These are phyloP conservation scores for Fragum whitleyi DNA, from an alignment of 2,888 invertebrate species.

Conservation along the genomic window DNA sequence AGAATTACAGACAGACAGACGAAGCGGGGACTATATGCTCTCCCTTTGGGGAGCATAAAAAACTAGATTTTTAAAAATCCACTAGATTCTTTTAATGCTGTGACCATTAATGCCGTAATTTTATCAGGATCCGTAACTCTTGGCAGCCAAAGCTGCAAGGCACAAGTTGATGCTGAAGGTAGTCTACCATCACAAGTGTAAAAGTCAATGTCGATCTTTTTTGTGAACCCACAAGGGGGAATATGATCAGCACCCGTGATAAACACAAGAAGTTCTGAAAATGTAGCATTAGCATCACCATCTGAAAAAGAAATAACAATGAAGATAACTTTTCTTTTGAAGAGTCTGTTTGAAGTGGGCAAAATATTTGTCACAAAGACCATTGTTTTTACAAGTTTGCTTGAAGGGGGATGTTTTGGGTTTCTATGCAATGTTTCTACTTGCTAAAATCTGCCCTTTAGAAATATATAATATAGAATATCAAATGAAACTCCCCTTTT, in stretches of 20 bases:
- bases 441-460: too few species aligned
- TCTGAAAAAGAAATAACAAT: slow-evolving; percentile 17
- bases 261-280: slow-evolving; percentile 21
- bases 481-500: too few species aligned
- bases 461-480: too few species aligned
- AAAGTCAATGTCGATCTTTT: slow-evolving; percentile 30
- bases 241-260: slow-evolving; percentile 27
- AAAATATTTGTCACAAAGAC: not conserved
- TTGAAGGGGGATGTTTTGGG: not conserved
- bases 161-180: slow-evolving; percentile 21
- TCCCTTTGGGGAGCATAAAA: too few species aligned
- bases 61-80: slow-evolving; percentile 32
- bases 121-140: slow-evolving; percentile 22
- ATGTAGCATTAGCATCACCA: slow-evolving; percentile 22
- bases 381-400: not conserved
- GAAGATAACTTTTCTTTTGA: not conserved
- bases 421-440: too few species aligned
- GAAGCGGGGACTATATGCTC: too few species aligned
- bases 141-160: slow-evolving; percentile 30
- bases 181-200: slow-evolving; percentile 8
- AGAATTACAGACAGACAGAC: too few species aligned
- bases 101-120: not conserved
- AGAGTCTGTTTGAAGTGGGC: not conserved
- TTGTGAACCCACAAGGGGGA: slow-evolving; percentile 29
- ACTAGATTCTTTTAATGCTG: slow-evolving; percentile 15